Percentiles rank a stretch among this genome's conserved stretches.
Conservation (phyloP, 2,888 invertebrate genomes). For the Caenorhabditis sulstoni region DNA sequence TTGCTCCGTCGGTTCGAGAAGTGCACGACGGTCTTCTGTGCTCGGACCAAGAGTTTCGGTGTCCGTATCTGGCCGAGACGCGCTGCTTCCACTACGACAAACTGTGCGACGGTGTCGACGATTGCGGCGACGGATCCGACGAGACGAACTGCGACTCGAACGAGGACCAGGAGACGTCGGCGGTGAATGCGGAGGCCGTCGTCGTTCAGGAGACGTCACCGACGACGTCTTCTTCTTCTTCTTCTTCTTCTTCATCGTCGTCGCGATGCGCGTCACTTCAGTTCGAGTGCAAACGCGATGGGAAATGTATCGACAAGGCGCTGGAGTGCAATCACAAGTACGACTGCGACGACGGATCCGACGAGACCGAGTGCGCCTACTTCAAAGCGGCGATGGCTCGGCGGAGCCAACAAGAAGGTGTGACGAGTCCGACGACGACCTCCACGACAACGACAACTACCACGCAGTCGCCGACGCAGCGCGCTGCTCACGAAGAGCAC, state of each 20-base stretch:
- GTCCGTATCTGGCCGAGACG: slow-evolving; percentile 66
- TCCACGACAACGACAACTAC: slow-evolving; percentile 12
- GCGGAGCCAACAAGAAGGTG: too few species aligned
- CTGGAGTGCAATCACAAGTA: slow-evolving; percentile 87
- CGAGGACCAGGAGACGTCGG: slow-evolving; percentile 52
- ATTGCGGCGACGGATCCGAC: slow-evolving; percentile 88
- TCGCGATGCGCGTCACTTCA: slow-evolving; percentile 31
- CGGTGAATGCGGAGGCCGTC: too few species aligned
- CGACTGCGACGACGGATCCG: slow-evolving; percentile 87
- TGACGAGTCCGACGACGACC: slow-evolving; percentile 33
- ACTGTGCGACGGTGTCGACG: slow-evolving; percentile 86
- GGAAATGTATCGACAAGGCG: slow-evolving; percentile 87
- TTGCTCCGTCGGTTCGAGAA: slow-evolving; percentile 5
- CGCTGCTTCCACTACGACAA: slow-evolving; percentile 88
- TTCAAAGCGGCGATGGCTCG: slow-evolving; percentile 69
- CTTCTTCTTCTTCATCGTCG: too few species aligned
- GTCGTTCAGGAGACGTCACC: slow-evolving; percentile 1
- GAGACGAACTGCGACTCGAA: slow-evolving; percentile 83
- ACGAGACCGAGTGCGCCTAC: slow-evolving; percentile 89
- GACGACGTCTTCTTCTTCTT: too few species aligned
- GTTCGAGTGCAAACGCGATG: slow-evolving; percentile 59
- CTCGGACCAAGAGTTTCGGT: slow-evolving; percentile 74
- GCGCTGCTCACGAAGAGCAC: slow-evolving; percentile 37
- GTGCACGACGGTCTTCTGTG: slow-evolving; percentile 58
- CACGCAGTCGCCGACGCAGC: slow-evolving; percentile 18